These are phyloP conservation scores for Vanacampus margaritifer DNA, from an alignment of 2,113 vertebrate species.

Conservation along the genomic window DNA sequence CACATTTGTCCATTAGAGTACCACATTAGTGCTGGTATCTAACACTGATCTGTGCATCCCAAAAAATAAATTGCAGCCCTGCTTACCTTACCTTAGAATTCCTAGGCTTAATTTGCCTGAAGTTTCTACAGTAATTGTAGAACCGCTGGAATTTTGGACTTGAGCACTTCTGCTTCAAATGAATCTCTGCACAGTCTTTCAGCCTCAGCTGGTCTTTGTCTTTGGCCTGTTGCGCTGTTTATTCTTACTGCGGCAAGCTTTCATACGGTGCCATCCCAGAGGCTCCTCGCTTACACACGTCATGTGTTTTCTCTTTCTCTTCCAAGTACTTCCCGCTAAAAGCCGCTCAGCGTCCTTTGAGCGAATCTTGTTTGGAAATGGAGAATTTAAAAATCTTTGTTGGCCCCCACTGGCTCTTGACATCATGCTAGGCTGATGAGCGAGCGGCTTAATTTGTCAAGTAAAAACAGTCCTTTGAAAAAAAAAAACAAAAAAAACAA, in stretches of 20 bases:
- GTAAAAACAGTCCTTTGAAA: constrained; percentile 13
- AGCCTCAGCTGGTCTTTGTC: constrained; percentile 33
- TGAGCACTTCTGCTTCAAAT: background rate
- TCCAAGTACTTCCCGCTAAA: constrained; percentile 44
- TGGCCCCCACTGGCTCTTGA: constrained; percentile 12
- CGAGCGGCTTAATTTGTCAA: constrained; percentile 4
- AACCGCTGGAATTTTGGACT: background rate
- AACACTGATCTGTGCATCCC: no score
- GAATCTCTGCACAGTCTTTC: constrained; percentile 14
- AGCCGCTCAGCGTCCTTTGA: constrained; percentile 41
- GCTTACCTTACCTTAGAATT: background rate
- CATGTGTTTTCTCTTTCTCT: constrained; percentile 14
- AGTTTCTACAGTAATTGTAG: background rate
- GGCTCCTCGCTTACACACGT: constrained; percentile 16
- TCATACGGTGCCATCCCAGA: constrained; percentile 36
- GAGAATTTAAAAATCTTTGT: constrained; percentile 23
- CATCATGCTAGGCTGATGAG: constrained; percentile 22
- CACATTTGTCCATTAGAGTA: no score
- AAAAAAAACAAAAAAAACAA: constrained; percentile 8
- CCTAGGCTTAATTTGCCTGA: background rate
- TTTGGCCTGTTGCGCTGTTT: constrained; percentile 2
- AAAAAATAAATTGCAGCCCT: no score
- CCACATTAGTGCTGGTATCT: no score
- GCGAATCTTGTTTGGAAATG: constrained; percentile 33
- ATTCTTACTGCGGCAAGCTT: constrained; percentile 19